Evolutionary conservation across 2,797 vertebrate genomes (phyloP).

Genomic region (Myoxocephalus aenaeus): DNA sequence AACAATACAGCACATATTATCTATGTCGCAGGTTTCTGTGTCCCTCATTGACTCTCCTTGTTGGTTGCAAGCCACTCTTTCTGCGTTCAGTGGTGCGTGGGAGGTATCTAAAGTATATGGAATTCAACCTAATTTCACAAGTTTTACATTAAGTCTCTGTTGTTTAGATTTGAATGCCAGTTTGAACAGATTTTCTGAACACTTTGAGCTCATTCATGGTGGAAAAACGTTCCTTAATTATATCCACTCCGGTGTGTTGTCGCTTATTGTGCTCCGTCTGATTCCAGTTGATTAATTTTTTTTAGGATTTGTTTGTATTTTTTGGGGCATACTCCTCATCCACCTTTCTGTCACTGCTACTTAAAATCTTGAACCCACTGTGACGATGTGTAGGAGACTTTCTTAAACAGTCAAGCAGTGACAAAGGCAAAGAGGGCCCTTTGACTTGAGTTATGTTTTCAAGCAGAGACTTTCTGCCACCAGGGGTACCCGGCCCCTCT

Average conservation of each 20-base stretch:
- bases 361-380: constrained; percentile 28
- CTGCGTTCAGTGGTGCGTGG: neutral
- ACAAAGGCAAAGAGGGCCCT: constrained; percentile 39
- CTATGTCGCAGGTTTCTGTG: constrained; percentile 14
- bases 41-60: constrained; percentile 25
- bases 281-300: constrained; percentile 26
- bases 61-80: neutral
- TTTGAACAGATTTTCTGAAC: neutral
- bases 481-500: constrained; percentile 30
- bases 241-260: constrained; percentile 3
- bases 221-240: neutral
- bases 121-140: neutral
- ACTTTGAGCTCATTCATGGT: neutral
- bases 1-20: constrained; percentile 22
- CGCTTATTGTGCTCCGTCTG: constrained; percentile 9
- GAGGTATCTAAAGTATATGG: neutral
- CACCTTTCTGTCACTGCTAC: constrained; percentile 16
- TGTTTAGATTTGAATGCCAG: neutral
- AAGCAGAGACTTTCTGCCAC: constrained; percentile 39
- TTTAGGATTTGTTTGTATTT: constrained; percentile 28
- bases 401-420: constrained; percentile 33
- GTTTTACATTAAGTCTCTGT: neutral
- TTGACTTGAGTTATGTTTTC: constrained; percentile 45
- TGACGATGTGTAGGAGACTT: constrained; percentile 6
- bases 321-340: constrained; percentile 26